Percentiles rank a stretch among this genome's conserved stretches.
Evolutionary conservation across 2,797 vertebrate genomes (phyloP).

Genomic region (Hoplostethus atlanticus): DNA sequence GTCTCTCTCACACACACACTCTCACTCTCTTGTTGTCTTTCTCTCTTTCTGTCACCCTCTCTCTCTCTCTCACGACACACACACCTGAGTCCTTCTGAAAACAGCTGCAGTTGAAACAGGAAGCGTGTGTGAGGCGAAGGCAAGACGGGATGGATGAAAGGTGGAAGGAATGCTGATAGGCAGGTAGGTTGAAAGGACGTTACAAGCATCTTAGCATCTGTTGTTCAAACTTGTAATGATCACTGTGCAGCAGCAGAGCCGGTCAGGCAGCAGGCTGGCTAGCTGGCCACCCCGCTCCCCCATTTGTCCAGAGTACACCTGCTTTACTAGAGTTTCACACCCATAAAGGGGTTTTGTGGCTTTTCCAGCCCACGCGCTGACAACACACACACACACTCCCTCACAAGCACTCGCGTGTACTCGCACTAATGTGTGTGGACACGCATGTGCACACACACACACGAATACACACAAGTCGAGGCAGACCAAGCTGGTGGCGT

Average conservation of each 20-base stretch:
- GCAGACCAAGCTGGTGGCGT: not conserved
- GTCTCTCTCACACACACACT: not conserved
- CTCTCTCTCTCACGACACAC: not conserved
- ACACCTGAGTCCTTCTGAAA: constrained; percentile 32
- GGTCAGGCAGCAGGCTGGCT: constrained; percentile 30
- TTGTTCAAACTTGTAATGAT: constrained; percentile 71
- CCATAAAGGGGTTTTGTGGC: constrained; percentile 71
- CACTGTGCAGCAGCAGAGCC: constrained; percentile 9
- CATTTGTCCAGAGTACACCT: constrained; percentile 76
- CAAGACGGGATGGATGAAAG: constrained; percentile 54
- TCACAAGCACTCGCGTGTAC: not conserved
- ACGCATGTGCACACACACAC: not conserved
- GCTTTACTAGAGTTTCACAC: constrained; percentile 75
- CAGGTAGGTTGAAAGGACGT: constrained; percentile 60
- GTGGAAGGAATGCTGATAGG: constrained; percentile 66
- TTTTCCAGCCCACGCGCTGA: constrained; percentile 36
- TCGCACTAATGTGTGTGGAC: too few species aligned
- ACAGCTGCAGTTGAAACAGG: constrained; percentile 65
- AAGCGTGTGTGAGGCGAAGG: constrained; percentile 35
- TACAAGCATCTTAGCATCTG: constrained; percentile 69
- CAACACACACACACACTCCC: constrained; percentile 23
- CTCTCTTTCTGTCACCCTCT: not conserved
- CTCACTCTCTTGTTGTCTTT: constrained; percentile 8
- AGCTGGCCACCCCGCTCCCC: constrained; percentile 53
- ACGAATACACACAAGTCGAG: not conserved